Conservation (phyloP, 1,140 invertebrate genomes). For the Eumaeus atala region DNA sequence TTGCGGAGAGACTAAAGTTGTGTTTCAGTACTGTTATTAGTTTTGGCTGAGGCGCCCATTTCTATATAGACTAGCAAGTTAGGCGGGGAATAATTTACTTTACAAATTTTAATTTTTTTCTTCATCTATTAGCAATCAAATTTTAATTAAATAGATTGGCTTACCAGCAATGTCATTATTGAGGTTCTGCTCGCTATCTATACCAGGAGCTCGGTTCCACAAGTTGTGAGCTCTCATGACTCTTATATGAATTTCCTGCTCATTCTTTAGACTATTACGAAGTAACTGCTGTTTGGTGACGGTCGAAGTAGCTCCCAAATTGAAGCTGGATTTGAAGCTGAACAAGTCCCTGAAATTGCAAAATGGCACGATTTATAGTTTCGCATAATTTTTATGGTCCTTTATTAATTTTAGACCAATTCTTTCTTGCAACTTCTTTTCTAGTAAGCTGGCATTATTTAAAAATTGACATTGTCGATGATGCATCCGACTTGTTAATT, state of each 20-base stretch:
- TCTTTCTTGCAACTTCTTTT: no score
- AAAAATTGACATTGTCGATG: no score
- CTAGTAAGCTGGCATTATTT: no score
- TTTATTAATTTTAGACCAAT: no score
- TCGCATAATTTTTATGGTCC: not conserved
- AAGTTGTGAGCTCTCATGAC: slow-evolving; percentile 51
- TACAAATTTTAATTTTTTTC: no score
- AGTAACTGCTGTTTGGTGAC: slow-evolving; percentile 37
- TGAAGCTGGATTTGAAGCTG: slow-evolving; percentile 32
- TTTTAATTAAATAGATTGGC: slow-evolving; percentile 9
- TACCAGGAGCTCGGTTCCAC: slow-evolving; percentile 32
- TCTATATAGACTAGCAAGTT: no score
- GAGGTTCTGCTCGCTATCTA: slow-evolving; percentile 32
- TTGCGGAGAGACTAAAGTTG: no score
- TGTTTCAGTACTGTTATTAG: no score
- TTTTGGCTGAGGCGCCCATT: no score
- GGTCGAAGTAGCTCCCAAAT: slow-evolving; percentile 27
- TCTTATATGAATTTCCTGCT: slow-evolving; percentile 49
- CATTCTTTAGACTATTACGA: slow-evolving; percentile 32
- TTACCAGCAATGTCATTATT: slow-evolving; percentile 47
- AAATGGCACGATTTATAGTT: not conserved
- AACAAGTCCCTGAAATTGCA: slow-evolving; percentile 38
- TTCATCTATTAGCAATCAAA: no score
- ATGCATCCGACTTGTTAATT: no score
- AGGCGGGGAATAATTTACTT: no score